These are phyloP conservation scores for Physocephala rufipes DNA, from an alignment of 2,888 invertebrate genomes.

Conservation along the genomic window DNA sequence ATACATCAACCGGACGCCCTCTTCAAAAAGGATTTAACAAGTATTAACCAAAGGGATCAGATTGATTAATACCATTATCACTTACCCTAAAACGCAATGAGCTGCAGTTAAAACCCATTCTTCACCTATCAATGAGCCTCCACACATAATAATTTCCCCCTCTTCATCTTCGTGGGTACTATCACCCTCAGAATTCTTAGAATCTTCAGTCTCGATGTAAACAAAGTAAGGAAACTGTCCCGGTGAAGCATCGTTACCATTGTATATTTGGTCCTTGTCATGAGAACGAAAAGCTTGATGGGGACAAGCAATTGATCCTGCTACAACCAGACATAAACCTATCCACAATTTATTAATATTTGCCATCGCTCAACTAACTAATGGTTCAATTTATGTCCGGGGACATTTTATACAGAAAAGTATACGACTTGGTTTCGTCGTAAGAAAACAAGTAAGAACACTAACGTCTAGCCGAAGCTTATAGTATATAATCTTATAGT, in stretches of 20 bases:
- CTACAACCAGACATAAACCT: no score
- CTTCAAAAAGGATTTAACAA: background rate
- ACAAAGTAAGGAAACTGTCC: conserved; percentile 14
- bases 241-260: background rate
- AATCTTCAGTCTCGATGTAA: background rate
- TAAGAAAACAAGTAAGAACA: no score
- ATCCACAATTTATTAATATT: no score
- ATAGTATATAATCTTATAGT: no score
- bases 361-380: no score
- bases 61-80: background rate
- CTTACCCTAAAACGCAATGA: background rate
- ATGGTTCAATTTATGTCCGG: no score
- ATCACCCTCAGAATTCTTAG: background rate
- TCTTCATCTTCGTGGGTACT: no score
- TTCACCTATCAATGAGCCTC: background rate
- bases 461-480: no score
- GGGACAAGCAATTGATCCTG: no score
- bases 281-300: background rate
- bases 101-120: conserved; percentile 4
- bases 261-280: background rate
- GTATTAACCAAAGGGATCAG: no score
- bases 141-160: background rate
- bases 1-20: background rate
- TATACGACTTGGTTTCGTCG: no score
- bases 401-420: no score